Conservation (phyloP, 2,888 invertebrate genomes). For the Ypsolopha sequella region DNA sequence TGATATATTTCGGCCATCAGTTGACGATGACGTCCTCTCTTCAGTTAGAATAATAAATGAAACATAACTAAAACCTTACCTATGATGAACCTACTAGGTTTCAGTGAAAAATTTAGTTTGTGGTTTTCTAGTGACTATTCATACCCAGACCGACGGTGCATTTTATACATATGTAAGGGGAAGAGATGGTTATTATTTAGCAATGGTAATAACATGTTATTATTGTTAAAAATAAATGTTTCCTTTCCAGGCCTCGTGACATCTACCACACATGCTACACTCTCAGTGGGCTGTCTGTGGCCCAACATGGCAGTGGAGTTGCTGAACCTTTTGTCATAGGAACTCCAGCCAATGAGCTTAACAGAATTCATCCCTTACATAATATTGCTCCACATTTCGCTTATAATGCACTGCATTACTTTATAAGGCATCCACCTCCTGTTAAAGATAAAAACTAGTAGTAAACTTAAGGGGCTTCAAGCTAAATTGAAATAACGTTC, state of each 20-base stretch:
- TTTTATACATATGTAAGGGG: neutral
- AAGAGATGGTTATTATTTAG: neutral
- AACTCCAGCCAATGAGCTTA: constrained; percentile 76
- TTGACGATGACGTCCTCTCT: too few relatives aligned
- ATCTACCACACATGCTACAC: constrained; percentile 98
- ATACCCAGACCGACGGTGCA: too few relatives aligned
- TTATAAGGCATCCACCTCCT: constrained; percentile 55
- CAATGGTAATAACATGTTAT: constrained; percentile 2
- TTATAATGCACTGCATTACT: constrained; percentile 63
- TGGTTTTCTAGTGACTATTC: too few relatives aligned
- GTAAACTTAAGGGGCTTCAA: neutral
- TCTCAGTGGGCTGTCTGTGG: constrained; percentile 92
- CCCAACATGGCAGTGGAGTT: constrained; percentile 78
- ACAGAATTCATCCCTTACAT: constrained; percentile 84
- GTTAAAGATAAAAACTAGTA: constrained; percentile 48
- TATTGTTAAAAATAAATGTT: too few relatives aligned
- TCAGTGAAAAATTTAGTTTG: too few relatives aligned
- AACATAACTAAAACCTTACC: too few relatives aligned
- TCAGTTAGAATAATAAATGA: too few relatives aligned
- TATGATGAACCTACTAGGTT: too few relatives aligned
- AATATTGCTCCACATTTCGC: constrained; percentile 80
- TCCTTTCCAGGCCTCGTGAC: constrained; percentile 79
- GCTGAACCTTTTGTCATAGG: constrained; percentile 74
- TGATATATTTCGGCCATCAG: too few relatives aligned
- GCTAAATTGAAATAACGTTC: too few relatives aligned